These are phyloP conservation scores for Orthosia gracilis DNA, from an alignment of 2,888 invertebrate species.

Conservation along the genomic window DNA sequence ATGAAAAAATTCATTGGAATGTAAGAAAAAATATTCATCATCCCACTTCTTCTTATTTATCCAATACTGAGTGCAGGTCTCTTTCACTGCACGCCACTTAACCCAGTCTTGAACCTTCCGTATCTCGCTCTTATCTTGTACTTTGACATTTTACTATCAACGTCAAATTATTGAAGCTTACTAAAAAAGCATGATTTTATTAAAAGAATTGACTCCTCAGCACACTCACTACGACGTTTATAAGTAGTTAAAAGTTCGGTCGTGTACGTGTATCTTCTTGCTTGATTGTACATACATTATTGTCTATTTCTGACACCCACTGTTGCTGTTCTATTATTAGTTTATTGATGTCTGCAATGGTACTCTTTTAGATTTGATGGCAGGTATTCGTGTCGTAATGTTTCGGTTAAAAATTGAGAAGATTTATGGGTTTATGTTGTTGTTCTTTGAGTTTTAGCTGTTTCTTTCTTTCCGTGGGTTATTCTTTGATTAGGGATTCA, in stretches of 20 bases:
- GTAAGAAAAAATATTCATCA: neutral
- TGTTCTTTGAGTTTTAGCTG: neutral
- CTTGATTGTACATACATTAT: slow-evolving; percentile 64
- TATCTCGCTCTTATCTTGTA: no score
- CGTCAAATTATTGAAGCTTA: neutral
- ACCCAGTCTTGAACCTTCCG: neutral
- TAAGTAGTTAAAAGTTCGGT: neutral
- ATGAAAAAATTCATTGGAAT: neutral
- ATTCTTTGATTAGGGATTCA: neutral
- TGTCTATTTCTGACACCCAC: slow-evolving; percentile 69
- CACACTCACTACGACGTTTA: neutral
- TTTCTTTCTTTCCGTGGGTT: neutral
- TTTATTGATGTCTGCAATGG: slow-evolving; percentile 59
- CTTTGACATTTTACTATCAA: neutral
- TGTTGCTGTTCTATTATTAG: slow-evolving; percentile 71
- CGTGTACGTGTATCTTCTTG: neutral
- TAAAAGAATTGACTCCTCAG: neutral
- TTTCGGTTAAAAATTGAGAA: slow-evolving; percentile 34
- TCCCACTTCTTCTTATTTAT: neutral
- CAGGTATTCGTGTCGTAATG: slow-evolving; percentile 57
- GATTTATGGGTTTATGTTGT: slow-evolving; percentile 17
- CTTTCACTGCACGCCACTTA: neutral
- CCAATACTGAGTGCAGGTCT: neutral
- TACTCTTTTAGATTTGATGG: slow-evolving; percentile 60
- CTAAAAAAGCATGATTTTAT: neutral